A percentile compares a stretch with the other conserved stretches of the same genome.
phyloP scores from a whole-genome alignment of 2,113 vertebrate genomes.

The Rynchops niger region DNA sequence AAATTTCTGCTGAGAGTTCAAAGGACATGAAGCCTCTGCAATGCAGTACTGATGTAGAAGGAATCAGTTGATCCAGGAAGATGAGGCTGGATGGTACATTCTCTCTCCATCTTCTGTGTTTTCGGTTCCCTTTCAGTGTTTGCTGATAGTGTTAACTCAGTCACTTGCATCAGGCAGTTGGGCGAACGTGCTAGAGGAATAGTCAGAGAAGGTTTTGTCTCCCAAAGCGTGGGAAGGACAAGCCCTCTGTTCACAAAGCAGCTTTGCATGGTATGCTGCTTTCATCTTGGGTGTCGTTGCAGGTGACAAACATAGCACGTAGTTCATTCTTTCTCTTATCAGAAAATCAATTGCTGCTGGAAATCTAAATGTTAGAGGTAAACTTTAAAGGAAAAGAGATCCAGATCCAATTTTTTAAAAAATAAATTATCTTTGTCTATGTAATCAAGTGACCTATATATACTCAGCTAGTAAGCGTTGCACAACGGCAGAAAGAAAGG shows the following conservation, averaged over 20 bases:
- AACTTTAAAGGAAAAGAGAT: background rate
- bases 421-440: background rate
- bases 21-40: slow-evolving; percentile 23
- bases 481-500: background rate
- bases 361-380: background rate
- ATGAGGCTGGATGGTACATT: background rate
- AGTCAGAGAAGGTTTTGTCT: slow-evolving; percentile 20
- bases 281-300: background rate
- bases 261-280: background rate
- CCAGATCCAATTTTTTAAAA: background rate
- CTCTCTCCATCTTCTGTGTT: background rate
- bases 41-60: background rate
- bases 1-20: background rate
- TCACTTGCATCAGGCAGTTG: background rate
- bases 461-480: background rate
- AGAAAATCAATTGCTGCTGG: background rate
- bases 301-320: background rate
- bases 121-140: background rate
- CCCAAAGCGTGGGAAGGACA: background rate
- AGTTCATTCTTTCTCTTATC: background rate
- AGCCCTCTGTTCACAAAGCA: background rate
- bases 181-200: background rate
- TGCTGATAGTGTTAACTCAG: background rate
- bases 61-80: background rate
- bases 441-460: background rate